These are phyloP conservation scores for Trichoplusia ni DNA, from an alignment of 1,140 invertebrate species.

Conservation along the genomic window DNA sequence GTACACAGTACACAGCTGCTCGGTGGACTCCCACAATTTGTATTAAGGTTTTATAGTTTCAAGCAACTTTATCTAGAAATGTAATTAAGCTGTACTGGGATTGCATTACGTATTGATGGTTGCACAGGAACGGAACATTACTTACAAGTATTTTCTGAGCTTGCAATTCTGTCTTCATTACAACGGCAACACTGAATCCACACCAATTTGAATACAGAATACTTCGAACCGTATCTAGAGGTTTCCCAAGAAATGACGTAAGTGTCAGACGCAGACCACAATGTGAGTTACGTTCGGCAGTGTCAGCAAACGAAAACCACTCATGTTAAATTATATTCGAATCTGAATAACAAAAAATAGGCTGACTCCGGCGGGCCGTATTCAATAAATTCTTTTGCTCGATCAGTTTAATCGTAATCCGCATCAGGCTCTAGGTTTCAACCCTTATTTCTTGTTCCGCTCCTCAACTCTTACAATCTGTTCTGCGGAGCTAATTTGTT, in stretches of 20 bases:
- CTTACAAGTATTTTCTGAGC: too few species aligned
- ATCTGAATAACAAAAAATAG: background rate
- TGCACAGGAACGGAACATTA: too few species aligned
- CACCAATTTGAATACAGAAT: too few species aligned
- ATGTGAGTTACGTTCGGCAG: background rate
- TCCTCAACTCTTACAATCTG: constrained; percentile 51
- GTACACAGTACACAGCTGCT: constrained; percentile 45
- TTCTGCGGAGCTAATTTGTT: constrained; percentile 68
- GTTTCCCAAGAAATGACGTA: too few species aligned
- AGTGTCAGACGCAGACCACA: too few species aligned
- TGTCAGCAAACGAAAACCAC: background rate
- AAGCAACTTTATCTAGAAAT: constrained; percentile 2
- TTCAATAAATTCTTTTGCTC: constrained; percentile 28
- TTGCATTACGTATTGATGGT: constrained; percentile 1
- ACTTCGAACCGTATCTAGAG: too few species aligned
- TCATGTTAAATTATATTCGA: background rate
- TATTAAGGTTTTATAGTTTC: constrained; percentile 22
- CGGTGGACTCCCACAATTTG: constrained; percentile 4
- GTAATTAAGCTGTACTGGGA: constrained; percentile 14
- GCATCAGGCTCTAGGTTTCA: constrained; percentile 26
- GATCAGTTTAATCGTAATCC: constrained; percentile 20
- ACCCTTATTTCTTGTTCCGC: constrained; percentile 51
- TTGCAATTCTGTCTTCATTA: too few species aligned
- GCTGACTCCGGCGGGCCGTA: background rate
- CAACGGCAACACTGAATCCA: too few species aligned